A percentile compares a stretch with the other conserved stretches of the same genome.
These are phyloP conservation scores for Picus viridis DNA, from an alignment of 2,797 vertebrate genomes.

Conservation along the genomic window DNA sequence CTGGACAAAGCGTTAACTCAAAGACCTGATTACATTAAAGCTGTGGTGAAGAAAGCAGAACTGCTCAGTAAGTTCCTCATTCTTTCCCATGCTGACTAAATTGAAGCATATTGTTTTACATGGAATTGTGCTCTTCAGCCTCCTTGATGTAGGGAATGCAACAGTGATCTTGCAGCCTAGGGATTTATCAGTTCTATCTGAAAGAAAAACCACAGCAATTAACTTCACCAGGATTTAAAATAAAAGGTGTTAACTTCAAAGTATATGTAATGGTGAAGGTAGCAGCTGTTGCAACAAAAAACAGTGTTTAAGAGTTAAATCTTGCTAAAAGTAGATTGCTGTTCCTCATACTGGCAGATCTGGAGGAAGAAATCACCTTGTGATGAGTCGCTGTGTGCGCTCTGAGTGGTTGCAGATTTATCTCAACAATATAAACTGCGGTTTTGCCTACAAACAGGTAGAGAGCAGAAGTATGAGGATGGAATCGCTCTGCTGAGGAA, in stretches of 20 bases:
- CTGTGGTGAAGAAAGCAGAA: slow-evolving; percentile 97
- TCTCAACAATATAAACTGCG: background rate
- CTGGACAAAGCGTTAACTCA: slow-evolving; percentile 96
- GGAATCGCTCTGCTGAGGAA: slow-evolving; percentile 93
- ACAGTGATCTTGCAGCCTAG: background rate
- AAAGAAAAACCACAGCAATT: background rate
- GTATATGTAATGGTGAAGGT: background rate
- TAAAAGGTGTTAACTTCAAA: background rate
- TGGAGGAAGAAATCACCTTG: background rate
- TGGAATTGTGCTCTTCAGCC: background rate
- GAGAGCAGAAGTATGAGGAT: slow-evolving; percentile 97
- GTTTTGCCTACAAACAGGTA: slow-evolving; percentile 78
- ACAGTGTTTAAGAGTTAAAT: background rate
- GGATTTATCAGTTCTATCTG: background rate
- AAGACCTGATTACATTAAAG: slow-evolving; percentile 96
- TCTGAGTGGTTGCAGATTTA: background rate
- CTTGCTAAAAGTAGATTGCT: fast-evolving
- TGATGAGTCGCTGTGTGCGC: background rate
- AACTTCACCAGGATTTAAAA: background rate
- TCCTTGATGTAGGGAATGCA: fast-evolving
- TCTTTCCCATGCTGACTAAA: fast-evolving
- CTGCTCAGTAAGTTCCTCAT: slow-evolving; percentile 88
- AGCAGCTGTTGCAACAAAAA: background rate
- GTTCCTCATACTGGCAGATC: background rate
- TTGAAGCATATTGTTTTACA: fast-evolving